Evolutionary conservation across 2,113 vertebrate genomes (phyloP).

Genomic region (Leucoraja erinaceus): DNA sequence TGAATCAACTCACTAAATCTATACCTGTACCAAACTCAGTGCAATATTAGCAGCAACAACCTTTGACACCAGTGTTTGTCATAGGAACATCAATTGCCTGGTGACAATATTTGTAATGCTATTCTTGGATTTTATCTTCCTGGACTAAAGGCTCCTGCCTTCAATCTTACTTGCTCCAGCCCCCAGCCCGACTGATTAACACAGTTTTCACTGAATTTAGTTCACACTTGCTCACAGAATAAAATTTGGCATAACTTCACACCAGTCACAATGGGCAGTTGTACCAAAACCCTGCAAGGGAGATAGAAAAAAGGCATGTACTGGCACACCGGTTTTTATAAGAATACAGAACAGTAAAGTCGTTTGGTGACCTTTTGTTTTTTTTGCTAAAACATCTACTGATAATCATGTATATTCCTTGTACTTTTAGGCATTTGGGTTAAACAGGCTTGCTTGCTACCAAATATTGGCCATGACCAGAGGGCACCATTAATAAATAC

Average conservation of each 20-base stretch:
- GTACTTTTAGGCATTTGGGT: not conserved
- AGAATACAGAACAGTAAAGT: conserved; percentile 4
- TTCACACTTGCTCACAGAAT: conserved; percentile 26
- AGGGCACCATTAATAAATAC: conserved; percentile 2
- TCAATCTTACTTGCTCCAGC: not conserved
- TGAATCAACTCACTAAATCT: not conserved
- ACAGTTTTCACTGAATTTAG: conserved; percentile 22
- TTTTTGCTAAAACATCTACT: not conserved
- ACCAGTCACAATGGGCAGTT: not conserved
- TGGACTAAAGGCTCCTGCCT: conserved; percentile 13
- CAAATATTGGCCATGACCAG: not conserved
- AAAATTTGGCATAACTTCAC: conserved; percentile 4
- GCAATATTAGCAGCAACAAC: not conserved
- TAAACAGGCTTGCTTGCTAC: conserved; percentile 6
- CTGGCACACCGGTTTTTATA: conserved; percentile 6
- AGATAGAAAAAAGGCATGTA: conserved; percentile 34
- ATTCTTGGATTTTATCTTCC: not conserved
- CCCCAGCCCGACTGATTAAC: not conserved
- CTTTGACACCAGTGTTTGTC: not conserved
- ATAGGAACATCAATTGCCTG: not conserved
- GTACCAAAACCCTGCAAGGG: not conserved
- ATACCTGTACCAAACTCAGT: not conserved
- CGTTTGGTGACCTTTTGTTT: not conserved
- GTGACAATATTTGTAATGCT: not conserved
- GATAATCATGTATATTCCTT: not conserved